Conservation (phyloP, 2,113 vertebrate species). For the Cololabis saira region DNA sequence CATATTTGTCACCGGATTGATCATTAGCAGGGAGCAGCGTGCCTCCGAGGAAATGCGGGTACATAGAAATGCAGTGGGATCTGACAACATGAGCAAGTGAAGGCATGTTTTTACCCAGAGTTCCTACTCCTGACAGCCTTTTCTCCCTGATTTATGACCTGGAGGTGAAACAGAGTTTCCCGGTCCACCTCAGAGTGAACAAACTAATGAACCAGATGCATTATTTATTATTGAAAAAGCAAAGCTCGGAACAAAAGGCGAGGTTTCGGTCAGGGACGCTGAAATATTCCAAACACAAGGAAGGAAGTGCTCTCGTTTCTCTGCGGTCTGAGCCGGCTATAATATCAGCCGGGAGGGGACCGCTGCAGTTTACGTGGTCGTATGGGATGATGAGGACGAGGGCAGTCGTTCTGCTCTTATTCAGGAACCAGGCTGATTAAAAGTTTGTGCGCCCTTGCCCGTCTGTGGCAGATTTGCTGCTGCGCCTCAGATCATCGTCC, state of each 20-base stretch:
- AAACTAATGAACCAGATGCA: conserved; percentile 76
- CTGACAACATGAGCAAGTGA: conserved; percentile 38
- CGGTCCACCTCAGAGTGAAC: conserved; percentile 61
- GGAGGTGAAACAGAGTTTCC: conserved; percentile 66
- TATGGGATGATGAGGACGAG: conserved; percentile 20
- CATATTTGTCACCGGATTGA: conserved; percentile 47
- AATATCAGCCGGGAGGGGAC: conserved; percentile 42
- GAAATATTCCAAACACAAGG: conserved; percentile 47
- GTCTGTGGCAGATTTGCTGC: no score
- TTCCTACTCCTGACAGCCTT: conserved; percentile 61
- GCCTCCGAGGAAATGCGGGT: conserved; percentile 21
- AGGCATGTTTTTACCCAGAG: conserved; percentile 55
- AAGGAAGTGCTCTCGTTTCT: conserved; percentile 23
- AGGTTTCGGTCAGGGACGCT: conserved; percentile 26
- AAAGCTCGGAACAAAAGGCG: conserved; percentile 56
- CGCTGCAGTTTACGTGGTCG: conserved; percentile 29
- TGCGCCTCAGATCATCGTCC: no score
- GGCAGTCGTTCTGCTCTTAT: conserved; percentile 33
- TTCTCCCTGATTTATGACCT: conserved; percentile 70
- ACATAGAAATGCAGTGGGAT: conserved; percentile 7
- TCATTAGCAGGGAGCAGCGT: conserved; percentile 28
- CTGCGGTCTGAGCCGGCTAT: conserved; percentile 37
- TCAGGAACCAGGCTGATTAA: conserved; percentile 59
- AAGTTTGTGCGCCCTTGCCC: conserved; percentile 46
- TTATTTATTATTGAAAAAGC: conserved; percentile 76